A percentile compares a stretch with the other conserved stretches of the same genome.
phyloP scores from a whole-genome alignment of 2,797 vertebrate genomes.

The Chiloscyllium punctatum region DNA sequence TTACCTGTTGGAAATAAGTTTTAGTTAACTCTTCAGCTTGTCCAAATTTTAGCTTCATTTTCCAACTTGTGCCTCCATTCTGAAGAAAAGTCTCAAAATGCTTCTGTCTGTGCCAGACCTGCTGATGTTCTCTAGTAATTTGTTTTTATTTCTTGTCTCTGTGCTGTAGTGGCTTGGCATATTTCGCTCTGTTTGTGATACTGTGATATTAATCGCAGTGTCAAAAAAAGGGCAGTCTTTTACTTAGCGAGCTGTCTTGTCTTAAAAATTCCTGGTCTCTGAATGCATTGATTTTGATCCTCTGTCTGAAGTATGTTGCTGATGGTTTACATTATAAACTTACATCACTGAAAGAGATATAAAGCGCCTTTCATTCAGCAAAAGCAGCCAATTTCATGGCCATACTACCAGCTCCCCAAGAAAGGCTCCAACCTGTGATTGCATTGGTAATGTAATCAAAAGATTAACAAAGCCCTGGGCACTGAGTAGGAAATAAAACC shows the following conservation, averaged over 20 bases:
- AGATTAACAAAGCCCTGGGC: not conserved
- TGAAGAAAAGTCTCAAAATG: no score
- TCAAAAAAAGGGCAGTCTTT: not conserved
- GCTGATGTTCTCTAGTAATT: no score
- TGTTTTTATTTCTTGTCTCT: not conserved
- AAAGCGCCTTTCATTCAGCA: not conserved
- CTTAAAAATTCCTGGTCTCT: not conserved
- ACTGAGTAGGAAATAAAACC: not conserved
- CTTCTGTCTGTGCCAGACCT: no score
- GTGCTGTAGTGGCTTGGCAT: not conserved
- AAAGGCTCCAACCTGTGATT: not conserved
- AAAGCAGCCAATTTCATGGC: not conserved
- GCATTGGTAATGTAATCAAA: not conserved
- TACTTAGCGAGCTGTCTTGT: not conserved
- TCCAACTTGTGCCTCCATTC: no score
- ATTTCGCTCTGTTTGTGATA: not conserved
- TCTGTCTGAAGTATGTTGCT: not conserved
- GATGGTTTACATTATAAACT: not conserved
- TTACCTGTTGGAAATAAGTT: not conserved
- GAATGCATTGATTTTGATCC: not conserved
- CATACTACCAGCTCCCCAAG: not conserved
- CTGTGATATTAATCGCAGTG: not conserved
- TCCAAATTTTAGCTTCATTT: not conserved
- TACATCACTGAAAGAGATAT: not conserved
- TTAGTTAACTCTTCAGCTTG: not conserved